These are phyloP conservation scores for Cydia amplana DNA, from an alignment of 1,140 invertebrate genomes.

Conservation along the genomic window DNA sequence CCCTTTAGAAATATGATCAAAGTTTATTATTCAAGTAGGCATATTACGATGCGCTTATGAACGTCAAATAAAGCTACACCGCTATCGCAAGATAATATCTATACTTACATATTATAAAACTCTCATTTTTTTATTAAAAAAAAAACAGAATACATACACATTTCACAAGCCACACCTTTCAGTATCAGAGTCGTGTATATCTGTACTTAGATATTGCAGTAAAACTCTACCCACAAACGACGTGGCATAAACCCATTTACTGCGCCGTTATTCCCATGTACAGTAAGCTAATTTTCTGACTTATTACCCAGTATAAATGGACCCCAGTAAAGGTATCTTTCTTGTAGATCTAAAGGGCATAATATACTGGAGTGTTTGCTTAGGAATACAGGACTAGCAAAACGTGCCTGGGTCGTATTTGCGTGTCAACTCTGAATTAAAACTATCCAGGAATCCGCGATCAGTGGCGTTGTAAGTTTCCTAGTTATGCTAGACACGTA, in stretches of 20 bases:
- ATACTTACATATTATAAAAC: too few relatives aligned
- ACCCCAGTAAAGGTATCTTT: not conserved
- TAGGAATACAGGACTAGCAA: not conserved
- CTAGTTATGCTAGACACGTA: constrained; percentile 31
- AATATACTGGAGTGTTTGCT: not conserved
- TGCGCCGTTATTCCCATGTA: not conserved
- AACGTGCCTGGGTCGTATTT: constrained; percentile 21
- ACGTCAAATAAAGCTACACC: too few relatives aligned
- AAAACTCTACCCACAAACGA: not conserved
- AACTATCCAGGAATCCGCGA: constrained; percentile 11
- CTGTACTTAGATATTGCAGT: not conserved
- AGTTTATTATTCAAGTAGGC: too few relatives aligned
- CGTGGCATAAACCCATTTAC: not conserved
- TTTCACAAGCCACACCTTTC: not conserved
- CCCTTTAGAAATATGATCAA: too few relatives aligned
- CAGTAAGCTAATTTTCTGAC: not conserved
- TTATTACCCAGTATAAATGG: not conserved
- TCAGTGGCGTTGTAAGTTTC: constrained; percentile 22
- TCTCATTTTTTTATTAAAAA: too few relatives aligned
- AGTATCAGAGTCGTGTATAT: not conserved
- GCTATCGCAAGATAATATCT: too few relatives aligned
- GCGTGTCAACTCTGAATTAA: constrained; percentile 22
- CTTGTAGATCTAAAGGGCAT: not conserved
- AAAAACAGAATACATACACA: too few relatives aligned
- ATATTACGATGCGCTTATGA: too few relatives aligned